Base-by-base conservation (phyloP, 2,113 vertebrate genomes). In the Mionectes macconnelli region DNA sequence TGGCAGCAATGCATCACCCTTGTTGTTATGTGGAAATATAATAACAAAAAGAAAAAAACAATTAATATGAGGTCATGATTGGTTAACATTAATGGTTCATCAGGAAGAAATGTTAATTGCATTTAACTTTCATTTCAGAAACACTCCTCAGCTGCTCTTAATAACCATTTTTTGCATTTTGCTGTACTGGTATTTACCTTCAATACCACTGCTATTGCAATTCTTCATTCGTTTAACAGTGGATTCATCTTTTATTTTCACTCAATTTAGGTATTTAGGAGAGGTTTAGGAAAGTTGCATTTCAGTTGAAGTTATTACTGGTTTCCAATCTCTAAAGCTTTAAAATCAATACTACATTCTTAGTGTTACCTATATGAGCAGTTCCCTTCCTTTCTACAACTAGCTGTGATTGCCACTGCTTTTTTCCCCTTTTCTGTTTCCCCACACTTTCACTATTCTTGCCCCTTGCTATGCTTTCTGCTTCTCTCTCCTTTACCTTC, bases 111-210 rank as follows among this genome's bases (percentile, higher is more conserved):
- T 10, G 2, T 83, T 78, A 87, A 60, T 16, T 60, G 7, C 19
- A 57, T 93, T 92, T 87, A 50, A 30, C 21, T 92, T 89, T 69
- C 23, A 37, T 53, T 80, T 83, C n/a, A 93, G 50, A 91, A 92
- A 69, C 22, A 7, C 79, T 81, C 5, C 14, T 5, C 18, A 47
- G 14, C 13, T 77, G 33, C 33, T 74, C n/a, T 82, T 76, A 85
- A 72, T 30, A 68, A 85, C 35, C 24, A 69, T 18, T 75, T 87
- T 13, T 23, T 53, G 42, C 37, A 30, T 76, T 88, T 83, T 83
- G 15, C 59, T 55, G 64, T 73, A 69, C 27, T 56, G 40, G 4
- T 72, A 72, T 45, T 93, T 64, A 59, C 22, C 18, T 60, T 73
- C 28, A 68, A 28, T 47, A 28, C 12, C 17, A 55, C 5, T 44